A percentile compares a stretch with the other conserved stretches of the same genome.
phyloP scores from a whole-genome alignment of 2,113 vertebrate species.

The Struthio camelus region DNA sequence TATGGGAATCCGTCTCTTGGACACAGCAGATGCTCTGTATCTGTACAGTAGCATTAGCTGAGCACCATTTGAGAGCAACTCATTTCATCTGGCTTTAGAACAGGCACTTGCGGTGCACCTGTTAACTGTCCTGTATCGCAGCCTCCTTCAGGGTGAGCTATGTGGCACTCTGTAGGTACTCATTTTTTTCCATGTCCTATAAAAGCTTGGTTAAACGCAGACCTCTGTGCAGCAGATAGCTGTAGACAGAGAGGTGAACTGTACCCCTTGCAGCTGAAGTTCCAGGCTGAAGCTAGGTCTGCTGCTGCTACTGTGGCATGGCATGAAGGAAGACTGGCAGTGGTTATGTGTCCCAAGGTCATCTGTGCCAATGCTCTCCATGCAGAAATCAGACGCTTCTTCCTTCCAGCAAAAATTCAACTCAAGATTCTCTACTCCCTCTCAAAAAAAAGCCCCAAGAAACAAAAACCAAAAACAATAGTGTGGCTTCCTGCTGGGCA shows the following conservation, averaged over 20 bases:
- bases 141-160: neutral
- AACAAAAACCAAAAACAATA: neutral
- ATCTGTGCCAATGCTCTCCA: neutral
- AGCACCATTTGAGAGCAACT: neutral
- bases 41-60: neutral
- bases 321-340: neutral
- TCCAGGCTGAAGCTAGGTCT: neutral
- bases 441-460: neutral
- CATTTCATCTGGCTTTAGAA: neutral
- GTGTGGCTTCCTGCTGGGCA: neutral
- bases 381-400: neutral
- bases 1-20: neutral
- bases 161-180: neutral
- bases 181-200: neutral
- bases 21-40: neutral
- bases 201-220: neutral
- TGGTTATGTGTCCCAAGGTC: neutral
- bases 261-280: neutral
- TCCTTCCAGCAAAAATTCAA: neutral
- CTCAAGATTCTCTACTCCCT: neutral
- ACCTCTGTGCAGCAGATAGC: neutral
- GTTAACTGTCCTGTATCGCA: neutral
- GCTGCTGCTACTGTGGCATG: neutral
- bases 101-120: neutral
- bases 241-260: neutral